Base-by-base conservation (phyloP, 2,797 vertebrate genomes). In the Anolis apletophallus region DNA sequence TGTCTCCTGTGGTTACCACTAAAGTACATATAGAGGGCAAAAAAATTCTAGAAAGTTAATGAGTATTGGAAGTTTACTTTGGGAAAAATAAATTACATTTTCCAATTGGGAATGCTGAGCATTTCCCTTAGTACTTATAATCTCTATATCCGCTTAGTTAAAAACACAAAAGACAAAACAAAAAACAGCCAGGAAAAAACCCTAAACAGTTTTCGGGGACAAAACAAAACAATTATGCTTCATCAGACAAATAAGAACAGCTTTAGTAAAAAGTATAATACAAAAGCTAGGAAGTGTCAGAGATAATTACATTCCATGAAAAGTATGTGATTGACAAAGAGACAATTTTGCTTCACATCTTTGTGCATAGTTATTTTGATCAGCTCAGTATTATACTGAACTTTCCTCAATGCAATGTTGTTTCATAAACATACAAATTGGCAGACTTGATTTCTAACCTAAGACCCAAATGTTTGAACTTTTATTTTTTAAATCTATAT, bases 171-270 rank as follows among this genome's bases (percentile, higher is more conserved):
- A 71, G 80, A 55, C 14, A 34, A 77, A 57, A 23, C 54, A 77
- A 83, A 50, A 29, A 64, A 64, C 2, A 64, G 10, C 9, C 16
- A 46, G 68, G 54, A 59, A 83, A 85, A 91, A 11, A 80, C 46
- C 16, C 21, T 7, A 81, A 81, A 46, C 54, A 21, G 34, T 74
- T 83, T 61, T 61, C 54, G 73, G 14, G 40, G 68, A 67, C 79
- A 81, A 83, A 83, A 59, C 54, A 50, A 74, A 83, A 73, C 88
- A 85, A 77, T 74, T 88, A 86, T 83, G 32, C 88, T 86, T 87
- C 2, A 85, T 84, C 85, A 88, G 80, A 59, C 85, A 88, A 69
- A 90, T 88, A 88, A 91, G 12, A 90, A 88, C 5, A 21, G 85
- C 72, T 84, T 90, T 90, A 85, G 26, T 88, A 85, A 88, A n/a